Base-by-base conservation (phyloP, 2,113 vertebrate species). In the Oncorhynchus nerka region DNA sequence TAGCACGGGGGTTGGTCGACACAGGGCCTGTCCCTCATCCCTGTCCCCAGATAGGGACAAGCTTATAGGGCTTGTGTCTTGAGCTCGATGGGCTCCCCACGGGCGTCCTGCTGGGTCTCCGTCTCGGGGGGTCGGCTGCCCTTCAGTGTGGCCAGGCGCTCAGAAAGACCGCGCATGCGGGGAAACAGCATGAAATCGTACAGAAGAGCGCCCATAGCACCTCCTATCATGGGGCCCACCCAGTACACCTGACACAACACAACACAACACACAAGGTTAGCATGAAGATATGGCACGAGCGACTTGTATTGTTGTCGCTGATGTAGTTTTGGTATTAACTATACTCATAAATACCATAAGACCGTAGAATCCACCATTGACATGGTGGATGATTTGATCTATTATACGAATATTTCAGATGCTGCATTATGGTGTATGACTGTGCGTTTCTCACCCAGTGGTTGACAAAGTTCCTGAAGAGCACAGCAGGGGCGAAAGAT, bases 171-270 rank as follows among this genome's bases (percentile, higher is more conserved):
- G 77, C 94, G 94, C 92, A 95, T 93, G 82, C 96, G 95, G 51
- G 96, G 97, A 85, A 95, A 96, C 85, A 97, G 92, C 82, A 97
- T 93, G 89, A 97, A 96, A 81, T 98, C 96, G 11, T 98, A 98
- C 49, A 97, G 85, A 62, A 97, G 88, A 57, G 94, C 94, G 2
- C 94, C 96, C 88, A 97, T 88, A 65, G 93, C 94, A 4, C 92
- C 95, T 30, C 96, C 97, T 68, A 96, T 95, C 92, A 97, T 93
- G 9, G 97, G 96, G 30, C 96, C 97, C 1, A 97, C 95, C 96
- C 97, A 97, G 89, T 96, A 98, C 71, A 98, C 95, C 96, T 97
- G 90, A 61, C 34, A 82, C 39, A 76, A 84, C 45, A 92, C 59
- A 78, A 61, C 34, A 82, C 39, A 76, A 84, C 45, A 92, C 59